Evolutionary conservation across 64 coral and sea anemone genomes (phyloP).

Genomic region (Montipora cactus): DNA sequence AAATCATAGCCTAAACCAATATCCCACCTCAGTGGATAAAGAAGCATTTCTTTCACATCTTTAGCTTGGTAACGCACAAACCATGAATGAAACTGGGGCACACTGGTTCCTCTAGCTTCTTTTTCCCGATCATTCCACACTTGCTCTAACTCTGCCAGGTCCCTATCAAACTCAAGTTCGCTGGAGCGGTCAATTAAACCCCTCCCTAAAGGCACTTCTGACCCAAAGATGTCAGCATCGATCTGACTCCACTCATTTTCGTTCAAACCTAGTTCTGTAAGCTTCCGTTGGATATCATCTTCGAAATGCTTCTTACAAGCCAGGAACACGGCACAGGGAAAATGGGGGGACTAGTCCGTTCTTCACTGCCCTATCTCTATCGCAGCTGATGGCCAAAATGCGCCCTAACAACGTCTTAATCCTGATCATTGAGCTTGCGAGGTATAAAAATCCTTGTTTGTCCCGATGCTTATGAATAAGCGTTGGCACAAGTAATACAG

Average conservation of each 20-base stretch:
- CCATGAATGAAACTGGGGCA: slow-evolving; percentile 8
- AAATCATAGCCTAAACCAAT: slow-evolving; percentile 48
- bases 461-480: slow-evolving; percentile 64
- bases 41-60: slow-evolving; percentile 47
- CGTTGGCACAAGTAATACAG: slow-evolving; percentile 52
- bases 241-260: background rate
- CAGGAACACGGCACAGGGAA: slow-evolving; percentile 23
- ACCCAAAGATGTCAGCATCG: background rate
- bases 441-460: slow-evolving; percentile 23
- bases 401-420: background rate
- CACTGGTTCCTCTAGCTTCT: background rate
- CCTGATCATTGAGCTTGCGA: slow-evolving; percentile 30
- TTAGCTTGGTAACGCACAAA: slow-evolving; percentile 23
- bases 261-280: slow-evolving; percentile 21
- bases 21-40: slow-evolving; percentile 32
- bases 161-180: slow-evolving; percentile 19
- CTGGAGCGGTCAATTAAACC: slow-evolving; percentile 8
- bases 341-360: slow-evolving; percentile 27
- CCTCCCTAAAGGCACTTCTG: slow-evolving; percentile 5
- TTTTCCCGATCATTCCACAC: slow-evolving; percentile 48
- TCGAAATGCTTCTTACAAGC: slow-evolving; percentile 64
- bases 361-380: slow-evolving; percentile 57
- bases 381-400: slow-evolving; percentile 25
- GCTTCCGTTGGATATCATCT: slow-evolving; percentile 42
- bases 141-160: background rate